Conservation (phyloP, 1,140 invertebrate species). For the Panagrolaimus sp. region DNA sequence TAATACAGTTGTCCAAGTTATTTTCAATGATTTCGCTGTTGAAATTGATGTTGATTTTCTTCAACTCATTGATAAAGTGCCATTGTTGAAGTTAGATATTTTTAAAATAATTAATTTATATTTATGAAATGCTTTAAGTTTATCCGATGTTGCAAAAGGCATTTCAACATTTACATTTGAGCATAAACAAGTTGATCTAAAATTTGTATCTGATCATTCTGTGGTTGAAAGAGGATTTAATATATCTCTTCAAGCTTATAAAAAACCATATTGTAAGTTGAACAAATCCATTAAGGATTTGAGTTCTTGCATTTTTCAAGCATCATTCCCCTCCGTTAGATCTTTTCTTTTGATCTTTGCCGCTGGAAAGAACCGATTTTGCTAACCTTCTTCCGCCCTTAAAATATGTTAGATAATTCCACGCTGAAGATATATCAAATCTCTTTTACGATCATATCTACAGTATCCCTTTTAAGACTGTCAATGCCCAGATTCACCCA, state of each 20-base stretch:
- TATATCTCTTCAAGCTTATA: slow-evolving; percentile 21
- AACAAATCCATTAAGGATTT: no score
- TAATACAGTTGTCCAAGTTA: slow-evolving; percentile 19
- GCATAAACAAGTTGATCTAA: slow-evolving; percentile 17
- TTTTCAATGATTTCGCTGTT: slow-evolving; percentile 21
- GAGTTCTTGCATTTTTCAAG: no score
- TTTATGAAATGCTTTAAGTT: slow-evolving; percentile 24
- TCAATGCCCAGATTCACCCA: slow-evolving; percentile 24
- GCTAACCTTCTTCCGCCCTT: no score
- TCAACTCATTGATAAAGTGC: slow-evolving; percentile 18
- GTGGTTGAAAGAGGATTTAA: slow-evolving; percentile 34
- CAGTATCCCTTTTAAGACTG: slow-evolving; percentile 36
- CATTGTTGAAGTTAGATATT: slow-evolving; percentile 26
- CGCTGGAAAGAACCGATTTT: no score
- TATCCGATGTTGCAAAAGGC: slow-evolving; percentile 20
- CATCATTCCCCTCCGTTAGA: no score
- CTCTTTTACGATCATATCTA: no score
- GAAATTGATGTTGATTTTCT: slow-evolving; percentile 35
- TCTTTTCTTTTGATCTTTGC: no score
- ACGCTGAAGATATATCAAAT: no score
- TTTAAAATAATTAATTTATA: background rate
- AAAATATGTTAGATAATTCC: no score
- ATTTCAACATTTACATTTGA: slow-evolving; percentile 36
- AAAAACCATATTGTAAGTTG: slow-evolving; percentile 32
- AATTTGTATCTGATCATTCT: slow-evolving; percentile 37